phyloP scores from a whole-genome alignment of 2,113 vertebrate species.

The Peromyscus polionotus region DNA sequence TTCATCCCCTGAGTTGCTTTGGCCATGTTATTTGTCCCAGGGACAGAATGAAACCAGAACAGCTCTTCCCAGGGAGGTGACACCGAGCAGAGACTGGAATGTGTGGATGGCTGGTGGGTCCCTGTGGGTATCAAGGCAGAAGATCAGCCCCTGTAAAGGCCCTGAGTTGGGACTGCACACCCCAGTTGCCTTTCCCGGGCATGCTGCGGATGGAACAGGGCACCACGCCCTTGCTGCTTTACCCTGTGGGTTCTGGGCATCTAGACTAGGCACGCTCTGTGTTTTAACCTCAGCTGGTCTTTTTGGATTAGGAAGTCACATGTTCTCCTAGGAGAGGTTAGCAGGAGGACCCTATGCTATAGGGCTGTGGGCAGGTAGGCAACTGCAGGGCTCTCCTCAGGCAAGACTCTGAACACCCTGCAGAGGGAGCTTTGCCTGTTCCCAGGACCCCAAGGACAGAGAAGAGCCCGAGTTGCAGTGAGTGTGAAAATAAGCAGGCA shows the following conservation, averaged over 20 bases:
- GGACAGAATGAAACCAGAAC: background rate
- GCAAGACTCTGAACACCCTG: accelerated
- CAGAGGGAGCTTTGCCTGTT: background rate
- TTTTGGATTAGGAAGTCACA: background rate
- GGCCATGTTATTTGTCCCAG: background rate
- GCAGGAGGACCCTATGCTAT: background rate
- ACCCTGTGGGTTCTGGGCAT: background rate
- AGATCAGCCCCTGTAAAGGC: background rate
- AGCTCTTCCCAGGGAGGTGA: background rate
- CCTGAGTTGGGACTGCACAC: background rate
- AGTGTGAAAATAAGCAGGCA: accelerated
- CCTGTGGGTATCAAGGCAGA: background rate
- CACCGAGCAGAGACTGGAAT: accelerated
- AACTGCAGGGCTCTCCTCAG: background rate
- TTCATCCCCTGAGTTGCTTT: background rate
- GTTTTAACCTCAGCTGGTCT: background rate
- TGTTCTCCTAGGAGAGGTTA: background rate
- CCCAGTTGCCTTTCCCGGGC: background rate
- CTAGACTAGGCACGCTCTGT: accelerated
- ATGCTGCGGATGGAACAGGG: accelerated
- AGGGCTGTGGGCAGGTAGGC: background rate
- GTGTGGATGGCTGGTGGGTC: accelerated
- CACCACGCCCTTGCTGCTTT: accelerated
- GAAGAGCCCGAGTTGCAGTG: background rate
- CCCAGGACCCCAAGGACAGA: accelerated